phyloP scores from a whole-genome alignment of 1,140 invertebrate genomes.

The Macrobrachium nipponense region DNA sequence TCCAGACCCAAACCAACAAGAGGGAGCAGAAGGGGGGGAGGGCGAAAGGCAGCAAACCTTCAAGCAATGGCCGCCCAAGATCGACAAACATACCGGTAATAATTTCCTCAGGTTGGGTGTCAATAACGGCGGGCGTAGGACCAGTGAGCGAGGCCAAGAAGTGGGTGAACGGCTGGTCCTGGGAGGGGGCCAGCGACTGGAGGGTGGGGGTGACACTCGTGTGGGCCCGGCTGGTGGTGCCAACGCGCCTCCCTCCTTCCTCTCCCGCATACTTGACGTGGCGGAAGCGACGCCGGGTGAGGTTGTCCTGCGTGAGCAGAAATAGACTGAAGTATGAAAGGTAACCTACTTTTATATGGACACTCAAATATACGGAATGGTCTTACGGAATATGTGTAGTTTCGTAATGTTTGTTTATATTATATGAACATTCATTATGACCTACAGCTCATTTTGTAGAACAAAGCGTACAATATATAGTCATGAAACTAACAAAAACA shows the following conservation, averaged over 20 bases:
- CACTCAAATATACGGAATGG: too few species aligned
- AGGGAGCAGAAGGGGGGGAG: background rate
- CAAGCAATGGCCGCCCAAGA: background rate
- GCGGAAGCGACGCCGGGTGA: slow-evolving; percentile 43
- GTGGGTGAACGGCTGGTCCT: slow-evolving; percentile 44
- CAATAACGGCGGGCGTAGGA: slow-evolving; percentile 26
- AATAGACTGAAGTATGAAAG: background rate
- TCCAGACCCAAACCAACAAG: background rate
- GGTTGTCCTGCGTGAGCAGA: slow-evolving; percentile 31
- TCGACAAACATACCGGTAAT: slow-evolving; percentile 30
- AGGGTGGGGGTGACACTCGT: background rate
- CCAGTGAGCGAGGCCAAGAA: slow-evolving; percentile 42
- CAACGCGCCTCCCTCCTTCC: background rate
- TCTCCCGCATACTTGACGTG: slow-evolving; percentile 1
- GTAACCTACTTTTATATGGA: background rate
- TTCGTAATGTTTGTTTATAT: too few species aligned
- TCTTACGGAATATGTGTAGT: too few species aligned
- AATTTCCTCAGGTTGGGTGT: slow-evolving; percentile 50
- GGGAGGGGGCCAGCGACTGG: background rate
- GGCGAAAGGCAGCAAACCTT: background rate
- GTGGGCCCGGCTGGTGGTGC: background rate
- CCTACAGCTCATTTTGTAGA: background rate
- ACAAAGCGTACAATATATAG: too few species aligned
- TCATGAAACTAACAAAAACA: too few species aligned
- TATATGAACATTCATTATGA: too few species aligned